These are phyloP conservation scores for Luehdorfia chinensis DNA, from an alignment of 1,140 invertebrate species.

Conservation along the genomic window DNA sequence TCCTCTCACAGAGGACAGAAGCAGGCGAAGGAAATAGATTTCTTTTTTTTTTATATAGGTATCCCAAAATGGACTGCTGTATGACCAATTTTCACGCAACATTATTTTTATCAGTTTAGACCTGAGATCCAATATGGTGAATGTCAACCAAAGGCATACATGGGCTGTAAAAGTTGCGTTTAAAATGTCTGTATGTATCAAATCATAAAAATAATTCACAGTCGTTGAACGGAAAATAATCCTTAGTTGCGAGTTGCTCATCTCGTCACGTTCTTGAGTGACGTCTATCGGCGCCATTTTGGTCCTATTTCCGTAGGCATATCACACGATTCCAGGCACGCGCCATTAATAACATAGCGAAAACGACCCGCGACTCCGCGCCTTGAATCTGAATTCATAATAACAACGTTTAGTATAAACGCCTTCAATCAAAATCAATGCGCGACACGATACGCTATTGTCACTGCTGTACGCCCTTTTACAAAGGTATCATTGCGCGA, in stretches of 20 bases:
- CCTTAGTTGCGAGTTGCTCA: neutral
- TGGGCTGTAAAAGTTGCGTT: too few relatives aligned
- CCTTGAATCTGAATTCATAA: conserved; percentile 1
- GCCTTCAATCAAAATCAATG: conserved; percentile 17
- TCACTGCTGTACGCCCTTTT: conserved; percentile 11
- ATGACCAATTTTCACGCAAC: too few relatives aligned
- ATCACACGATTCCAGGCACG: conserved; percentile 3
- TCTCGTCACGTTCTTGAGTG: conserved; percentile 5
- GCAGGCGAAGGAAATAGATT: too few relatives aligned
- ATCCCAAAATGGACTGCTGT: too few relatives aligned
- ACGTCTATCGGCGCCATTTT: conserved; percentile 4
- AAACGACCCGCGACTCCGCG: conserved; percentile 5
- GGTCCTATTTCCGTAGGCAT: conserved; percentile 12
- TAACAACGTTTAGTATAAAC: conserved; percentile 16
- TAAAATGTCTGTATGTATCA: too few relatives aligned
- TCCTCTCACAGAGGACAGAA: too few relatives aligned
- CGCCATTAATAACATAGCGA: conserved; percentile 14
- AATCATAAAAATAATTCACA: too few relatives aligned
- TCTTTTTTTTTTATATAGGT: too few relatives aligned
- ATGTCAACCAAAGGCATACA: too few relatives aligned
- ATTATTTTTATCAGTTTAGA: too few relatives aligned
- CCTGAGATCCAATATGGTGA: too few relatives aligned
- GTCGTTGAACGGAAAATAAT: neutral
- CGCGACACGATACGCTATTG: conserved; percentile 7
- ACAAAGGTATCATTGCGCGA: conserved; percentile 20